Evolutionary conservation across 2,888 invertebrate genomes (phyloP), one percentile per base, ranked within the genome.

Genomic region (Zygothrica quintamaculata): DNA sequence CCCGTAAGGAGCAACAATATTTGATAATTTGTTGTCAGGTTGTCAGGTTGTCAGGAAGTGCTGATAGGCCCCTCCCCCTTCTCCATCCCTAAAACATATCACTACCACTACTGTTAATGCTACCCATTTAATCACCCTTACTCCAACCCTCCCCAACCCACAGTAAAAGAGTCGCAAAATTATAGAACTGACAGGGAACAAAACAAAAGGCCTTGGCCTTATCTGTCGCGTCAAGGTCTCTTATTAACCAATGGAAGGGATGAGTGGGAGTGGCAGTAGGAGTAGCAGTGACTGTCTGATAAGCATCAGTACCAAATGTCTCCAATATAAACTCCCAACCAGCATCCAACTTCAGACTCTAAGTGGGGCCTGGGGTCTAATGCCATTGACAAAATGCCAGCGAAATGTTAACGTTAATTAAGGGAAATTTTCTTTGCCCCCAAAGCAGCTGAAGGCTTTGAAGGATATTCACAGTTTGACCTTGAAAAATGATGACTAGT

Each of bases 11-110:
- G 59, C 71, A 70, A 52, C 65, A 71, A 71, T 71, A 60, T 65
- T 71, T 74, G 61, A 72, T 72, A 72, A 72, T 72, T 72, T 72
- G 66, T 34, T 57, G 61, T 33, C 60, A 34, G 47, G 55, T 34
- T 57, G 61, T 33, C 60, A 34, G 47, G 55, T 44, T 61, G 62
- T 22, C 76, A 64, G 71, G 76, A 74, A 75, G 74, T 58, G 62
- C 59, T 76, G 60, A 62, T 70, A 69, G 48, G 65, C 47, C 48
- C 26, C 37, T 26, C 6, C 31, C 50, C 39, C 33, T 1, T 11
- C 18, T 18, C 22, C 31, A 0, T 4, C 3, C n/a, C 6, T 6
- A 0, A 2, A 7, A n/a, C n/a, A n/a, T n/a, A n/a, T n/a, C n/a
- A n/a, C n/a, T n/a, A n/a, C n/a, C n/a, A n/a, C n/a, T n/a, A n/a